Percentiles rank a stretch among this genome's conserved stretches.
These are phyloP conservation scores for Adela reaumurella DNA, from an alignment of 2,888 invertebrate genomes.

Conservation along the genomic window DNA sequence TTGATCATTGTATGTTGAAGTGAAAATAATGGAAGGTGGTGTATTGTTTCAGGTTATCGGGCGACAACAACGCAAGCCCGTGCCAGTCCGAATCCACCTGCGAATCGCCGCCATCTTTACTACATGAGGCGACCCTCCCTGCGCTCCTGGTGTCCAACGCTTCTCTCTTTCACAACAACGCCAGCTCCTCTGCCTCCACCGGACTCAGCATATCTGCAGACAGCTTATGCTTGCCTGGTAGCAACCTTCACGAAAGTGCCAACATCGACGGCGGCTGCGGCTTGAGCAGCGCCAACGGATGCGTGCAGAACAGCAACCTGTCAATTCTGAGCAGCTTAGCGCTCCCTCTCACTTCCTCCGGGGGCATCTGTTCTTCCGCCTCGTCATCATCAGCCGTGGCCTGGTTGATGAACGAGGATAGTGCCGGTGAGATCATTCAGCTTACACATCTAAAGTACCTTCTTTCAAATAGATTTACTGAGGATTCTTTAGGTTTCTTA, in stretches of 20 bases:
- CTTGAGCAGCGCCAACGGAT: constrained; percentile 44
- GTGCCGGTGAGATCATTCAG: constrained; percentile 30
- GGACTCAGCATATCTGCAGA: constrained; percentile 28
- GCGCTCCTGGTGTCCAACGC: constrained; percentile 43
- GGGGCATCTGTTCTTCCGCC: constrained; percentile 36
- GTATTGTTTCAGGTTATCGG: constrained; percentile 39
- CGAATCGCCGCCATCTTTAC: constrained; percentile 52
- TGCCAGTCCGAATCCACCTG: constrained; percentile 62
- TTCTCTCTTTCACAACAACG: constrained; percentile 37
- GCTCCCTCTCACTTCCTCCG: constrained; percentile 37
- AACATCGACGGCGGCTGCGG: constrained; percentile 33
- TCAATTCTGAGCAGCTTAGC: constrained; percentile 28
- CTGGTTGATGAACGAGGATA: constrained; percentile 57
- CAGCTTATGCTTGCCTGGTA: constrained; percentile 25
- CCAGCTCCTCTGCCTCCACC: constrained; percentile 26
- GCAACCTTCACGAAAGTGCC: constrained; percentile 10
- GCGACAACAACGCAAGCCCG: constrained; percentile 51
- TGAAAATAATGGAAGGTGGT: too few relatives aligned
- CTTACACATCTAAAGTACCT: not conserved
- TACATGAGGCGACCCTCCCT: constrained; percentile 42
- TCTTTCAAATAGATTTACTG: not conserved
- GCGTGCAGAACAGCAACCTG: constrained; percentile 23
- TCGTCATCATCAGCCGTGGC: constrained; percentile 46
- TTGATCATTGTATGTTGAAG: too few relatives aligned
- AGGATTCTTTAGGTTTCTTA: too few relatives aligned